These are phyloP conservation scores for Mus musculus DNA, from an alignment of 2,113 vertebrate species.

Conservation along the genomic window GRCm39 chr2:37964501-37965000, in stretches of 20 bases:
- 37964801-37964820: slow-evolving; percentile 62
- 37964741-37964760: slow-evolving; percentile 83
- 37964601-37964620: slow-evolving; percentile 71
- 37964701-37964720: slow-evolving; percentile 85
- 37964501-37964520: slow-evolving; percentile 43
- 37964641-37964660: slow-evolving; percentile 76
- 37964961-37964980: neutral
- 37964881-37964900: slow-evolving; percentile 63
- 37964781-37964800: slow-evolving; percentile 83
- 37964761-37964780: slow-evolving; percentile 86
- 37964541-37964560: neutral
- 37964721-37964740: slow-evolving; percentile 86
- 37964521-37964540: slow-evolving; percentile 51
- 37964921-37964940: slow-evolving; percentile 1
- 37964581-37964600: slow-evolving; percentile 55
- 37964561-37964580: slow-evolving; percentile 21
- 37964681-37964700: slow-evolving; percentile 84
- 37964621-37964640: slow-evolving; percentile 72
- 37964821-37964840: slow-evolving; percentile 69
- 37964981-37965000: neutral
- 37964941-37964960: neutral
- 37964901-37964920: neutral
- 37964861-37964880: slow-evolving; percentile 66
- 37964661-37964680: slow-evolving; percentile 83
- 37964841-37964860: slow-evolving; percentile 66